Evolutionary conservation across 2,888 invertebrate genomes (phyloP), one percentile per base, ranked within the genome.

Genomic region (Drosophila niveifrons): DNA sequence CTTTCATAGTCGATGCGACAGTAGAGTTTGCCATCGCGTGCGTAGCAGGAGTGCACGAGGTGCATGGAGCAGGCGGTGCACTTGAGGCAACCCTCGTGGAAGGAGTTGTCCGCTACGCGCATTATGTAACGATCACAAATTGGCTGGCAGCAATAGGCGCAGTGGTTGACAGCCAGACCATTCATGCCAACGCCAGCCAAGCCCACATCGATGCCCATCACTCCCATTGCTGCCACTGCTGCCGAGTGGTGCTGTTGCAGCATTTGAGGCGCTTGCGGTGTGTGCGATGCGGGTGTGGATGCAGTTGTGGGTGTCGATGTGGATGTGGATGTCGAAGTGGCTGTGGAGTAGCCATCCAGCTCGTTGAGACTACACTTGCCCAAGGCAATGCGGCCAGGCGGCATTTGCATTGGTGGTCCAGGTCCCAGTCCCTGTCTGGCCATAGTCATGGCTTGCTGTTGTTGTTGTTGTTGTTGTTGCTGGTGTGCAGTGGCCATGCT

Each of bases 1-100:
- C 95, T 95, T 92, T 96, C 96, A 91, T 96, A 97, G 92, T 97
- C 96, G 70, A 95, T 93, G 86, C 95, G 94, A 92, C 97, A 97
- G 91, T 95, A 96, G 67, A 97, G 94, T 86, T 95, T 95, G 75
- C 95, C 94, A 80, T 96, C 95, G 81, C 95, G 94, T 51, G 95
- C 94, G 92, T 95, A 97, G 91, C 96, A 97, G 68, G 96, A 95
- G 90, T 95, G 95, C 72, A 94, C 94, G 67, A 97, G 94, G 70
- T 94, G 94, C 72, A 94, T 93, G 67, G 95, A 94, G 90, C 97
- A 97, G 74, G 95, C 95, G 80, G 94, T 94, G 92, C 97, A 97
- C 89, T 95, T 95, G 70, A 97, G 94, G 92, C 97, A 97, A 69
- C 94, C 93, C 89, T 96, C 96, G 93, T 96, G 96, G 93, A 96